Evolutionary conservation across 2,113 vertebrate species (phyloP).

Genomic region (Junco hyemalis): DNA sequence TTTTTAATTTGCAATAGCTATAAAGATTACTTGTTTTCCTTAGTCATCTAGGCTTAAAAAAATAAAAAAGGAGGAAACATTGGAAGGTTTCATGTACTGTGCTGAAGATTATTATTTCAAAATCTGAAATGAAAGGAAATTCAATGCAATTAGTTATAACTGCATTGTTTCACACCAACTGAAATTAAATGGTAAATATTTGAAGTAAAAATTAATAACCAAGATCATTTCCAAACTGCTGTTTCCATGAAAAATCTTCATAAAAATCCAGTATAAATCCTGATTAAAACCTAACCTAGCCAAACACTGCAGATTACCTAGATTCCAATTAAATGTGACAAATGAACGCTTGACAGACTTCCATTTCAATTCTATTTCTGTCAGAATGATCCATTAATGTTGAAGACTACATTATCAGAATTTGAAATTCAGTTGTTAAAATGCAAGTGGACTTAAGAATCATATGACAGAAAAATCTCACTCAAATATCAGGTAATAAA

Average conservation of each 20-base stretch:
- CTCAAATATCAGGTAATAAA: conserved; percentile 38
- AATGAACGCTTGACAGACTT: conserved; percentile 70
- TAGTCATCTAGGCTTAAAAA: not conserved
- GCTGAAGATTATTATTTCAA: conserved; percentile 41
- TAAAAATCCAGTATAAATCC: conserved; percentile 61
- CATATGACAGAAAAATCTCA: conserved; percentile 18
- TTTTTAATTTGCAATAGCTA: not conserved
- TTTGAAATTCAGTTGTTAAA: conserved; percentile 30
- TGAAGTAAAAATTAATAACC: conserved; percentile 57
- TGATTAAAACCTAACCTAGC: conserved; percentile 72
- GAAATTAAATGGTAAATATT: conserved; percentile 66
- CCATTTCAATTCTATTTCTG: conserved; percentile 70
- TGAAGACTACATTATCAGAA: conserved; percentile 57
- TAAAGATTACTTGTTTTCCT: conserved; percentile 6
- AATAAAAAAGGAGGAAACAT: not conserved
- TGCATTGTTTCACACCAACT: conserved; percentile 27
- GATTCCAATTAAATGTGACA: conserved; percentile 74
- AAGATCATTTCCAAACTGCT: conserved; percentile 53
- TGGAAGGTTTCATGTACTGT: not conserved
- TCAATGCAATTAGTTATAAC: conserved; percentile 23
- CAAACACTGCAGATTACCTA: conserved; percentile 67
- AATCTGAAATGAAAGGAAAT: conserved; percentile 46
- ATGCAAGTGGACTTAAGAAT: conserved; percentile 40
- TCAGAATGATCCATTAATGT: conserved; percentile 69
- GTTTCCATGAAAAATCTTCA: conserved; percentile 60